A percentile compares a stretch with the other conserved stretches of the same genome.
Conservation (phyloP, 1,140 invertebrate species). For the Scaptomyza graminum region DNA sequence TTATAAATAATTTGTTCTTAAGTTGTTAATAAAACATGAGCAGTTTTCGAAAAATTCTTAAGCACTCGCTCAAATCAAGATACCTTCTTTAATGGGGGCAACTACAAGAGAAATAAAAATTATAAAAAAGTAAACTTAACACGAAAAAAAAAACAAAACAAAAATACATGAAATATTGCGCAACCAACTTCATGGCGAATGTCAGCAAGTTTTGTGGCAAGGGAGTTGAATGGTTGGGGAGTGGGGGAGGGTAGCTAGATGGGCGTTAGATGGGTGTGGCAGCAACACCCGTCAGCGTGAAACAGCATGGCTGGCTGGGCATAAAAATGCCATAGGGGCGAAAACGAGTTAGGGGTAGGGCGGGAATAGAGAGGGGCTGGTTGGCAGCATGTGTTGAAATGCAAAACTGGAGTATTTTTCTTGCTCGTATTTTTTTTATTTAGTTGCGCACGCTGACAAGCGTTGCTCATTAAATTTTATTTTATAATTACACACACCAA, state of each 20-base stretch:
- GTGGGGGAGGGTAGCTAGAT: slow-evolving; percentile 4
- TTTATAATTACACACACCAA: slow-evolving; percentile 81
- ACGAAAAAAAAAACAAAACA: slow-evolving; percentile 18
- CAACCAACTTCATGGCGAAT: slow-evolving; percentile 57
- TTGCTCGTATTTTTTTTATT: not conserved
- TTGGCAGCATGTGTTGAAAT: slow-evolving; percentile 75
- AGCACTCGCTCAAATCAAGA: slow-evolving; percentile 38
- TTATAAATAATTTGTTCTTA: too few relatives aligned
- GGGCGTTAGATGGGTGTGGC: slow-evolving; percentile 44
- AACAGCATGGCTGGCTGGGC: slow-evolving; percentile 77
- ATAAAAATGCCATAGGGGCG: slow-evolving; percentile 59
- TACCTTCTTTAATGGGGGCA: slow-evolving; percentile 26
- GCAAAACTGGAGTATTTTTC: slow-evolving; percentile 64
- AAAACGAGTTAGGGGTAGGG: not conserved
- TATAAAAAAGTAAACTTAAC: slow-evolving; percentile 41
- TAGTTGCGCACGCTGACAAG: slow-evolving; percentile 55
- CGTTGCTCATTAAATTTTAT: slow-evolving; percentile 82
- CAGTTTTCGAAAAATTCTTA: not conserved
- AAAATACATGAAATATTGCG: slow-evolving; percentile 28
- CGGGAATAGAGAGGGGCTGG: not conserved
- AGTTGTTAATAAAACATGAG: not conserved
- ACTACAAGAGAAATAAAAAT: slow-evolving; percentile 7
- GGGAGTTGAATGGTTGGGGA: not conserved
- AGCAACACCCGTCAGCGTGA: slow-evolving; percentile 76
- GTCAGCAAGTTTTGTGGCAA: slow-evolving; percentile 58